Base-by-base conservation (phyloP, 2,113 vertebrate species). In the Thalassarche chlororhynchos region DNA sequence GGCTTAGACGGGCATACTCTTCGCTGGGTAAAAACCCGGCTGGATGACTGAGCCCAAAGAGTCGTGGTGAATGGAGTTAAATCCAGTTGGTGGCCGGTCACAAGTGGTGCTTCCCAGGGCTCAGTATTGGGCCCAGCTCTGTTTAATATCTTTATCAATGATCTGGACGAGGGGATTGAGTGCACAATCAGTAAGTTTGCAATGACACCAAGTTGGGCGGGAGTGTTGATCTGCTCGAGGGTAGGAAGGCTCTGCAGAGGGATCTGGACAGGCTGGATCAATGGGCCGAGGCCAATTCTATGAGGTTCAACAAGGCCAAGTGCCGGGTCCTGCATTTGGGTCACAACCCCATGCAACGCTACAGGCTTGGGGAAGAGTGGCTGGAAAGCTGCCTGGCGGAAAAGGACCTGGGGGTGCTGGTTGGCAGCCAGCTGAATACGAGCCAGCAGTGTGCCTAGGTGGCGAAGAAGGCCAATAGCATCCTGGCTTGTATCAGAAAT, bases 121-220 rank as follows among this genome's bases (percentile, higher is more conserved):
- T 46, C 32, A n/a, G 42, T 58, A 1, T 1, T 24, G 10, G 49
- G 19, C 12, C 4, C 20, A 20, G 17, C 34, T 8, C 18, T 82
- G 8, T 76, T 81, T 18, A 40, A 36, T 31, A 21, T 10, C 26
- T 55, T 76, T 46, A 25, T 2, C 32, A n/a, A 19, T 1, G 3
- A 52, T 34, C 52, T 71, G 38, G 18, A 21, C 2, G 5, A 76
- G 14, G 14, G 2, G 1, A 52, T 7, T 0, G 2, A 81, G 28
- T 0, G 1, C 12, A 26, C 8, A 19, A 14, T 55, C 15, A 55
- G 28, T 55, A 32, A 38, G 9, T 51, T 38, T 32, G 64, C 26
- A 32, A 9, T 2, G 4, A 66, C 58, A 61, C 21, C 31, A 25
- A 42, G 5, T 24, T 89, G 34, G 49, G 15, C 2, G 3, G 31